phyloP scores from a whole-genome alignment of 2,888 invertebrate genomes.

The Drosophila subsilvestris region DNA sequence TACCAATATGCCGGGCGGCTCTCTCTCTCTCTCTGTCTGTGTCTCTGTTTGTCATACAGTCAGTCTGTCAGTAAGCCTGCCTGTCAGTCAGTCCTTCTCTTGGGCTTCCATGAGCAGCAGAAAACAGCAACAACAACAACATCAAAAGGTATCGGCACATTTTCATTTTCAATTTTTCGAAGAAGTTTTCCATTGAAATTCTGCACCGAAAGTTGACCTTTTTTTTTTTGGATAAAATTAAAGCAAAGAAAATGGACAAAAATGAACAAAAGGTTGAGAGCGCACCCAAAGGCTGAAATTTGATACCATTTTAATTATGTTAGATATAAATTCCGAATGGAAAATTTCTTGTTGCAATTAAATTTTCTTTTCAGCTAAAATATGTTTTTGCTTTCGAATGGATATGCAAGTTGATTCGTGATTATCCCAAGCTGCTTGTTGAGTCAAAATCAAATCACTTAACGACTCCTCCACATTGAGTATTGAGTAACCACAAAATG shows the following conservation, averaged over 20 bases:
- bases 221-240: neutral
- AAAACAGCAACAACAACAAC: slow-evolving; percentile 5
- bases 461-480: no score
- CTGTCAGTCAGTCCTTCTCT: slow-evolving; percentile 28
- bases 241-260: neutral
- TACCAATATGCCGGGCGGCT: slow-evolving; percentile 49
- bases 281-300: neutral
- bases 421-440: neutral
- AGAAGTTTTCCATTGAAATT: slow-evolving; percentile 19
- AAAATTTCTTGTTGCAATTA: slow-evolving; percentile 2
- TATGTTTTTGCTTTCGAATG: neutral
- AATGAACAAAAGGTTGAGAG: neutral
- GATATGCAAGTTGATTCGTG: neutral
- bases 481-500: neutral
- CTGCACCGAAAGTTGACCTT: slow-evolving; percentile 25
- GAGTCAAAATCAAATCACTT: no score
- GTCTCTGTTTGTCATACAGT: neutral
- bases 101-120: neutral
- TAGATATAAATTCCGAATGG: slow-evolving; percentile 6
- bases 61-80: slow-evolving; percentile 5
- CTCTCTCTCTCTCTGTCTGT: neutral
- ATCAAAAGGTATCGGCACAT: slow-evolving; percentile 50
- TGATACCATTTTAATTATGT: slow-evolving; percentile 8
- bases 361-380: neutral
- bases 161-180: slow-evolving; percentile 60